A percentile compares a stretch with the other conserved stretches of the same genome.
Conservation (phyloP, 2,888 invertebrate species). For the Magallana nippona region DNA sequence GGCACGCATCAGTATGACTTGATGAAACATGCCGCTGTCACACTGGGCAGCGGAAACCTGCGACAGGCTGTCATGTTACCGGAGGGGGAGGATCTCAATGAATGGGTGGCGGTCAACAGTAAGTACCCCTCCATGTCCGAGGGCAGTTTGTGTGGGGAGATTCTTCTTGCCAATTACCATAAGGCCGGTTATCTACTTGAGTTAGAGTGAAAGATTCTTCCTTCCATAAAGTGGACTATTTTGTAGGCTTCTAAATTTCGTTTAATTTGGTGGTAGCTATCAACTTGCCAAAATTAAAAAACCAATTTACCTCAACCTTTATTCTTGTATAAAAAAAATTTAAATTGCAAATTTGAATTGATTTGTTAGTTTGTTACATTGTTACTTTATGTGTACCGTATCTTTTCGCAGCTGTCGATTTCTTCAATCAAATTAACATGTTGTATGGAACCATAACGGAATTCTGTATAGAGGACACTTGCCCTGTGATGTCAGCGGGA, state of each 20-base stretch:
- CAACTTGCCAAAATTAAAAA: too few species aligned
- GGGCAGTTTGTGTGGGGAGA: too few species aligned
- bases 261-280: too few species aligned
- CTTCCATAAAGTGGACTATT: too few species aligned
- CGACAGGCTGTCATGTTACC: constrained; percentile 97
- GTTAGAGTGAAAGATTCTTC: too few species aligned
- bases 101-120: constrained; percentile 99
- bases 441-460: constrained; percentile 99
- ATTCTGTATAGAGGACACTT: constrained; percentile 98
- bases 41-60: constrained; percentile 97
- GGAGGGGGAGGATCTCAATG: constrained; percentile 99
- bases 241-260: too few species aligned
- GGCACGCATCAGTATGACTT: constrained; percentile 99
- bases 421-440: constrained; percentile 99
- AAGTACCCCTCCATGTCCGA: constrained; percentile 80
- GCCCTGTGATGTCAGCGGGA: constrained; percentile 99
- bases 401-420: constrained; percentile 93
- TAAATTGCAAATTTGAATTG: not conserved
- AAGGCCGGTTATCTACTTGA: too few species aligned
- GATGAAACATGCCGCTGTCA: constrained; percentile 96
- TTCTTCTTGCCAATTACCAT: not conserved
- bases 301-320: too few species aligned
- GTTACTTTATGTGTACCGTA: too few species aligned
- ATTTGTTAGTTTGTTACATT: not conserved
- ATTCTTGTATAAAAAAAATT: not conserved